Percentiles rank a stretch among this genome's conserved stretches.
phyloP scores from a whole-genome alignment of 23 tunicate genomes.

The Halocynthia aurantium region DNA sequence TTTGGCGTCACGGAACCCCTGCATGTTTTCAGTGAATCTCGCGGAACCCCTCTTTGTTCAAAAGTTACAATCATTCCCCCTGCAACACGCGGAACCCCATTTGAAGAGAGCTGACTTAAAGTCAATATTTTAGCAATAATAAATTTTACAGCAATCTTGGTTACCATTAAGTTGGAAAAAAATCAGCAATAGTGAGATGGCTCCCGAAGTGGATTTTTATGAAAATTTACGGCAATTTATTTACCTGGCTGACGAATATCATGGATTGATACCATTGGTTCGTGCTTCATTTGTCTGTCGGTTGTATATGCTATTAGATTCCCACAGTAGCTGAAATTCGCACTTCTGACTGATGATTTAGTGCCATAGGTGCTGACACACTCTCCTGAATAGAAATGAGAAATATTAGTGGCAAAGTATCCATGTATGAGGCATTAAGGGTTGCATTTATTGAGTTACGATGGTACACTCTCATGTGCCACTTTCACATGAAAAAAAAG shows the following conservation, averaged over 20 bases:
- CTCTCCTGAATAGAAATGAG: slow-evolving; percentile 17
- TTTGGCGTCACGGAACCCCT: too few species aligned
- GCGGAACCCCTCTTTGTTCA: too few species aligned
- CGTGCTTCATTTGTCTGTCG: slow-evolving; percentile 84
- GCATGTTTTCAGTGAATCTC: too few species aligned
- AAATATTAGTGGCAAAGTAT: too few species aligned
- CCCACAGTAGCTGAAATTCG: slow-evolving; percentile 91
- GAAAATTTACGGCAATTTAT: background rate
- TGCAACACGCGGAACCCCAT: too few species aligned
- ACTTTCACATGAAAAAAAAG: background rate
- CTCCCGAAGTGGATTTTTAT: background rate
- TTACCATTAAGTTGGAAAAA: background rate
- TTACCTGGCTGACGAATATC: slow-evolving; percentile 86
- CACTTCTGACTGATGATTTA: slow-evolving; percentile 66
- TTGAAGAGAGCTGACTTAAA: too few species aligned
- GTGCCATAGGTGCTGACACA: slow-evolving; percentile 44
- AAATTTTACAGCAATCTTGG: background rate
- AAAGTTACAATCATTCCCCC: too few species aligned
- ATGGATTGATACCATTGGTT: slow-evolving; percentile 59
- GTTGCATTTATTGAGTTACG: too few species aligned
- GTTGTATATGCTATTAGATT: slow-evolving; percentile 76
- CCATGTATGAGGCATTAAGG: too few species aligned
- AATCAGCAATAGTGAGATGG: background rate
- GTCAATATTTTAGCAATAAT: too few species aligned
- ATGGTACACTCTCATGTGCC: too few species aligned